Evolutionary conservation across 2,888 invertebrate genomes (phyloP).

Genomic region (Protonemura montana): DNA sequence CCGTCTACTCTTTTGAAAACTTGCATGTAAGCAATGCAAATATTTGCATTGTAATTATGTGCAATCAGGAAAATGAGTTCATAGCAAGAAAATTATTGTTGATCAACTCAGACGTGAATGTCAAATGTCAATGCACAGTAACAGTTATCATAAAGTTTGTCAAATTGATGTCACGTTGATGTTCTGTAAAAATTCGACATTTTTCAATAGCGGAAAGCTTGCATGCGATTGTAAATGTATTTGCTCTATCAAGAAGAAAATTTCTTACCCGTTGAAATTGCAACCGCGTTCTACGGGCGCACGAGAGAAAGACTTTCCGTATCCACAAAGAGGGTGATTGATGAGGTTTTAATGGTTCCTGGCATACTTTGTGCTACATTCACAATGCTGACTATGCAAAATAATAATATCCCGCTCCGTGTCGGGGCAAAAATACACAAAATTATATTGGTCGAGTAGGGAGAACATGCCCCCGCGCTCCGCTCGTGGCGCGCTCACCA

Average conservation of each 20-base stretch:
- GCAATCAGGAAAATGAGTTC: too few species aligned
- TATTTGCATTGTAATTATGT: too few species aligned
- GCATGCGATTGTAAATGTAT: neutral
- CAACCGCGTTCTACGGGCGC: neutral
- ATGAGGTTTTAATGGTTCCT: conserved; percentile 35
- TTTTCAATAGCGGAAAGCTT: neutral
- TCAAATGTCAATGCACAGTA: too few species aligned
- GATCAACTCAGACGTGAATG: too few species aligned
- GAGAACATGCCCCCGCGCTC: neutral
- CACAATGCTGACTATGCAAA: conserved; percentile 13
- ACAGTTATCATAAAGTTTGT: too few species aligned
- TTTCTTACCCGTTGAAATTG: neutral
- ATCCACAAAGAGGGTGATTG: conserved; percentile 22
- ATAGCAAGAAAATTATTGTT: too few species aligned
- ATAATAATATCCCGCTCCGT: conserved; percentile 17
- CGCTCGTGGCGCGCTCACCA: neutral
- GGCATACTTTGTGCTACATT: conserved; percentile 31
- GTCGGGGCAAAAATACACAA: conserved; percentile 10
- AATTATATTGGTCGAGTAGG: neutral
- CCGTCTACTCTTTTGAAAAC: too few species aligned
- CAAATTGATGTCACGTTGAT: too few species aligned
- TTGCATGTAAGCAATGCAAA: too few species aligned
- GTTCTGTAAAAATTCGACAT: neutral
- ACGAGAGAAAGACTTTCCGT: neutral
- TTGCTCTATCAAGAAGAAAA: neutral